Evolutionary conservation across 2,888 invertebrate genomes (phyloP), one percentile per base, ranked within the genome.

Genomic region (Labia minor): DNA sequence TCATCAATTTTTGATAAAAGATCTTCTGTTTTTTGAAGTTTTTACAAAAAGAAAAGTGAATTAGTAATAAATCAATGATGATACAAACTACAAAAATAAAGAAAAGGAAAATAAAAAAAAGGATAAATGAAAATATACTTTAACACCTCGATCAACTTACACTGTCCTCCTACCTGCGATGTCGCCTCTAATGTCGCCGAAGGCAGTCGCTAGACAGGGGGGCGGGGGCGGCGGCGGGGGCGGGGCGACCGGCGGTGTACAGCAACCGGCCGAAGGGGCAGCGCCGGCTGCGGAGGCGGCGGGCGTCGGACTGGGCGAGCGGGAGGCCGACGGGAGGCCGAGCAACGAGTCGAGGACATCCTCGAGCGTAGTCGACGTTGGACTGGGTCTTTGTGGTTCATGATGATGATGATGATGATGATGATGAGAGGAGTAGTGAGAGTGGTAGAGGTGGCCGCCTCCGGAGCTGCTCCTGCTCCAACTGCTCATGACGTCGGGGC

Each of bases 331-430:
- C 75, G 92, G 89, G 76, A 92, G 84, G 76, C 93, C 92, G 79
- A 95, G 86, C 73, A 95, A 86, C 71, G 93, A 92, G 80, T 95
- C 92, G 80, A 95, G 83, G 72, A 95, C 94, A 82, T 95, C 94
- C 83, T 95, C 94, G 77, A 95, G 82, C 72, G 94, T 95, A 69
- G 92, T 90, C 73, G 90, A 90, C 75, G 89, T 87, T 64, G 88
- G 88, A 75, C 88, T 87, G 71, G 87, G 87, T 76, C 83, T 66
- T 49, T 49, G 49, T 49, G 49, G 14, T 49, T 11, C n/a, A n/a
- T 49, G n/a, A 49, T 49, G 33, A 11, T 33, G 49, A 16, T 49
- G 49, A 49, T 49, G 49, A 49, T 49, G 49, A 49, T 49, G 14
- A 14, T 49, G 49, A 49, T 49, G 49, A 49, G 14, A 49, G 49